Evolutionary conservation across 2,888 invertebrate species (phyloP).

Genomic region (Monochamus alternatus): DNA sequence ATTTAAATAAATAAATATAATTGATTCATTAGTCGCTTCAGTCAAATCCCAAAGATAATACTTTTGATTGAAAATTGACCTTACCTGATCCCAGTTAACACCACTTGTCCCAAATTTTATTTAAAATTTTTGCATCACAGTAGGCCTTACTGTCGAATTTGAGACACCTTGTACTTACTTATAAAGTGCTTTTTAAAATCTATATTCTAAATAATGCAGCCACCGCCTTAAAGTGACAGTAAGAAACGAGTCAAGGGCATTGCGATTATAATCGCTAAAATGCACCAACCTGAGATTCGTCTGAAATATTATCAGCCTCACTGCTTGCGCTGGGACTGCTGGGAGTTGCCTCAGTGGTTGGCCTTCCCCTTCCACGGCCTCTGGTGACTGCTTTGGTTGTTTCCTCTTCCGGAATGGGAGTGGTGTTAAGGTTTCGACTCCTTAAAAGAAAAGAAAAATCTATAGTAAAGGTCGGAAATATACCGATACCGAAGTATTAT

Average conservation of each 20-base stretch:
- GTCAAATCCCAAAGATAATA: no score
- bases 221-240: constrained; percentile 26
- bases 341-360: constrained; percentile 59
- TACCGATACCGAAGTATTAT: no score
- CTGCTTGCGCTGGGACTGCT: constrained; percentile 52
- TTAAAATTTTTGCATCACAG: no score
- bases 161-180: no score
- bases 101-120: no score
- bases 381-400: constrained; percentile 63
- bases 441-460: constrained; percentile 64
- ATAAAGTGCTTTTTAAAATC: no score
- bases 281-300: constrained; percentile 67
- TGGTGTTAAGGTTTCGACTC: constrained; percentile 74
- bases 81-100: no score
- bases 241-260: constrained; percentile 23
- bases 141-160: no score
- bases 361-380: constrained; percentile 71
- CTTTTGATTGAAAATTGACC: no score
- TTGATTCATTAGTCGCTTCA: no score
- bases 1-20: no score
- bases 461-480: constrained; percentile 2
- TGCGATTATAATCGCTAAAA: constrained; percentile 6
- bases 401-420: constrained; percentile 70
- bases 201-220: constrained; percentile 10
- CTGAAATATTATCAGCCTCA: constrained; percentile 66